Conservation (phyloP, 1,140 invertebrate genomes). For the Platyscapa corneri region DNA sequence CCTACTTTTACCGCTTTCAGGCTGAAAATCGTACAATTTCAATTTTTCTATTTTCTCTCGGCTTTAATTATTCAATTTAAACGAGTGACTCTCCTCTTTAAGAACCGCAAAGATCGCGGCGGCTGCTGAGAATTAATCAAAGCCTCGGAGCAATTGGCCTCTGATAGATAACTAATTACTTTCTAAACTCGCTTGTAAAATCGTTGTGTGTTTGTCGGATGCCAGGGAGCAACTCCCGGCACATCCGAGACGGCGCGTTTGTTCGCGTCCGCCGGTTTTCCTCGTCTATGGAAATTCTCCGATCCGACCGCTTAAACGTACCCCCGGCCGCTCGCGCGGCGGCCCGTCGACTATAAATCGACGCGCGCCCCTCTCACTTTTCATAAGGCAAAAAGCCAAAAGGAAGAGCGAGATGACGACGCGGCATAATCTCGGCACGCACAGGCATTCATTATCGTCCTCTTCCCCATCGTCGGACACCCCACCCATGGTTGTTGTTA, state of each 20-base stretch:
- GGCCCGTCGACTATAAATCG: neutral
- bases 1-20: neutral
- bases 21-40: neutral
- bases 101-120: neutral
- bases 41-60: neutral
- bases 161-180: neutral
- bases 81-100: neutral
- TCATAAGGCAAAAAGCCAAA: too few species aligned
- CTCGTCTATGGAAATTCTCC: too few species aligned
- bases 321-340: too few species aligned
- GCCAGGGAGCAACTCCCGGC: too few species aligned
- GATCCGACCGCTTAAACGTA: neutral
- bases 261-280: too few species aligned
- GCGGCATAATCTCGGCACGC: neutral
- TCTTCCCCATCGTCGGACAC: too few species aligned
- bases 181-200: neutral
- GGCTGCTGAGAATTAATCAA: neutral
- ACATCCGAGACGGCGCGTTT: neutral
- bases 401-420: too few species aligned
- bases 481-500: too few species aligned
- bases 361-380: too few species aligned
- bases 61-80: neutral
- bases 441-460: neutral
- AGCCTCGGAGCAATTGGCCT: neutral
- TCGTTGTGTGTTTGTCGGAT: too few species aligned